Conservation (phyloP, 1,140 invertebrate genomes). For the Papilio polytes region DNA sequence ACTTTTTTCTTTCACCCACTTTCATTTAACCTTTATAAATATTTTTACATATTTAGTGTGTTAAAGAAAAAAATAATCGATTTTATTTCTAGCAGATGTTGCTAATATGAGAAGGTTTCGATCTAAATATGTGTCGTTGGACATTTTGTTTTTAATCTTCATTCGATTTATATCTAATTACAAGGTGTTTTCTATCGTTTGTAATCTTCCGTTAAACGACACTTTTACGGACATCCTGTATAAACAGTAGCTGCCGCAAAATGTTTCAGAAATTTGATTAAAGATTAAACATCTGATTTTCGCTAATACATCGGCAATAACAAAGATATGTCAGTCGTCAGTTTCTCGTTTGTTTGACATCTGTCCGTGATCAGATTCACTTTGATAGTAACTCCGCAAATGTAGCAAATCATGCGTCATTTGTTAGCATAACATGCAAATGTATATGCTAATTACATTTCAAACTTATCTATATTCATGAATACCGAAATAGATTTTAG, state of each 20-base stretch:
- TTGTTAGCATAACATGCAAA: not conserved
- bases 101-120: not conserved
- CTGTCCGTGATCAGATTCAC: not conserved
- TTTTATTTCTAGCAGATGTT: not conserved
- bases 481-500: too few species aligned
- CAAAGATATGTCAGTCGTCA: not conserved
- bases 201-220: not conserved
- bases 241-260: not conserved
- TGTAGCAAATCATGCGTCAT: not conserved
- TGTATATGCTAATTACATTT: not conserved
- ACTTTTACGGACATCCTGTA: not conserved
- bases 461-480: too few species aligned
- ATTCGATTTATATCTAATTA: too few species aligned
- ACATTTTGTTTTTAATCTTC: too few species aligned
- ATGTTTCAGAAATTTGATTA: too few species aligned
- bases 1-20: not conserved
- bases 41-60: too few species aligned
- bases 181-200: not conserved
- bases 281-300: not conserved
- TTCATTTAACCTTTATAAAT: not conserved
- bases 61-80: too few species aligned
- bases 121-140: too few species aligned
- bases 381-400: not conserved
- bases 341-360: slow-evolving; percentile 6
- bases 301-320: not conserved